Conservation (phyloP, 1,140 invertebrate genomes). For the Drosophila lini region DNA sequence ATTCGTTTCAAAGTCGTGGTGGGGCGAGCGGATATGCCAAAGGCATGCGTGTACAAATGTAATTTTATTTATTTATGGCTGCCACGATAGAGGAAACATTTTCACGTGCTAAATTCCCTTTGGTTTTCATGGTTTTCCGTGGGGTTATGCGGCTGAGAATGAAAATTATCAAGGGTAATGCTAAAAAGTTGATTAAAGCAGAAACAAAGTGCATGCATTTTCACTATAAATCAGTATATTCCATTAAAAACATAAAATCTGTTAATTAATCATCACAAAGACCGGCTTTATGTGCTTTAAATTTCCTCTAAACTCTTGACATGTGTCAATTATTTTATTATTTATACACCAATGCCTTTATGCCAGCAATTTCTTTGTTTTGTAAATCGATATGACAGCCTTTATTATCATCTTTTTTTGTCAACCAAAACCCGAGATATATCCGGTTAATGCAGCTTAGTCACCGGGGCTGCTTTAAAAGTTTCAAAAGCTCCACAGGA, state of each 20-base stretch:
- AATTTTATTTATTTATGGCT: conserved; percentile 78
- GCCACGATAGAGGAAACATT: conserved; percentile 41
- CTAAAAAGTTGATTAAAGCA: background rate
- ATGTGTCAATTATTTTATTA: background rate
- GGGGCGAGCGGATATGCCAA: conserved; percentile 41
- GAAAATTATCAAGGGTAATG: background rate
- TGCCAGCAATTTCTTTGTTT: background rate
- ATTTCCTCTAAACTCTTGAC: background rate
- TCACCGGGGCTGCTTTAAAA: conserved; percentile 4
- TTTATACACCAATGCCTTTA: background rate
- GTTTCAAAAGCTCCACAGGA: background rate
- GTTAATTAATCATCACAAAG: background rate
- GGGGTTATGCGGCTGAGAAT: background rate
- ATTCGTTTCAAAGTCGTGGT: conserved; percentile 71
- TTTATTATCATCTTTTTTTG: background rate
- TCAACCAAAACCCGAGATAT: background rate
- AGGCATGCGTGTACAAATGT: conserved; percentile 49
- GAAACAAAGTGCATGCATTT: background rate
- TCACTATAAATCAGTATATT: too few species aligned
- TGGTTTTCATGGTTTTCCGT: conserved; percentile 34
- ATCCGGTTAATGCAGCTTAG: background rate
- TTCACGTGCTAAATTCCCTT: conserved; percentile 52
- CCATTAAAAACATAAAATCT: too few species aligned
- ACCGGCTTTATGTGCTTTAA: background rate
- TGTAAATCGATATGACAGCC: background rate